Evolutionary conservation across 2,888 invertebrate genomes (phyloP).

Genomic region (Drosophila kanekoi): DNA sequence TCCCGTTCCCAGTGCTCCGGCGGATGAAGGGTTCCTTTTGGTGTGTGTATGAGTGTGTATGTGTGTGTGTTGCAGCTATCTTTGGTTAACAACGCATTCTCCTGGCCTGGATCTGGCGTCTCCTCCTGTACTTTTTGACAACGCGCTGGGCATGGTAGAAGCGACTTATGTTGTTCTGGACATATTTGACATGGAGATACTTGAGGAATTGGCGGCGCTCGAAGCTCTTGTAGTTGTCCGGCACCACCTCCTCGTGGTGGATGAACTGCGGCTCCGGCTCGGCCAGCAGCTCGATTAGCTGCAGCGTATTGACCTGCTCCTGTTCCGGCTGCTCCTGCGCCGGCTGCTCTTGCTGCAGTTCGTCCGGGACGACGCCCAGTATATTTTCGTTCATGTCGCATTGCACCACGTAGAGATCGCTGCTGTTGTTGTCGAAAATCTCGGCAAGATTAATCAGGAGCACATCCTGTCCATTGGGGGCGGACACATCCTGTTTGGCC

Average conservation of each 20-base stretch:
- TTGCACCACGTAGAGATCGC: slow-evolving; percentile 84
- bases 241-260: slow-evolving; percentile 84
- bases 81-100: slow-evolving; percentile 23
- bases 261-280: slow-evolving; percentile 64
- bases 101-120: slow-evolving; percentile 26
- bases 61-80: neutral
- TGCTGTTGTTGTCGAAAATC: slow-evolving; percentile 83
- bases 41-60: no score
- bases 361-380: slow-evolving; percentile 68
- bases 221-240: slow-evolving; percentile 78
- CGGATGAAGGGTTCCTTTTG: no score
- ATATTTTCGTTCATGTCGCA: slow-evolving; percentile 85
- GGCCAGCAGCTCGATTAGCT: slow-evolving; percentile 71
- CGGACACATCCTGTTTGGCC: slow-evolving; percentile 21
- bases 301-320: slow-evolving; percentile 62
- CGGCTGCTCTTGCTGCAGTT: slow-evolving; percentile 21
- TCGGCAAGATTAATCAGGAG: slow-evolving; percentile 83
- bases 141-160: slow-evolving; percentile 83
- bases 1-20: no score
- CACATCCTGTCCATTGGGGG: slow-evolving; percentile 71
- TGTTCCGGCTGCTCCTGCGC: neutral
- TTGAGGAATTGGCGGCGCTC: slow-evolving; percentile 82
- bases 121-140: slow-evolving; percentile 82
- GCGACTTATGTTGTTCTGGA: slow-evolving; percentile 81
- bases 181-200: slow-evolving; percentile 84